A percentile compares a stretch with the other conserved stretches of the same genome.
Conservation (phyloP, 2,113 vertebrate genomes). For the Dryoscopus gambensis region DNA sequence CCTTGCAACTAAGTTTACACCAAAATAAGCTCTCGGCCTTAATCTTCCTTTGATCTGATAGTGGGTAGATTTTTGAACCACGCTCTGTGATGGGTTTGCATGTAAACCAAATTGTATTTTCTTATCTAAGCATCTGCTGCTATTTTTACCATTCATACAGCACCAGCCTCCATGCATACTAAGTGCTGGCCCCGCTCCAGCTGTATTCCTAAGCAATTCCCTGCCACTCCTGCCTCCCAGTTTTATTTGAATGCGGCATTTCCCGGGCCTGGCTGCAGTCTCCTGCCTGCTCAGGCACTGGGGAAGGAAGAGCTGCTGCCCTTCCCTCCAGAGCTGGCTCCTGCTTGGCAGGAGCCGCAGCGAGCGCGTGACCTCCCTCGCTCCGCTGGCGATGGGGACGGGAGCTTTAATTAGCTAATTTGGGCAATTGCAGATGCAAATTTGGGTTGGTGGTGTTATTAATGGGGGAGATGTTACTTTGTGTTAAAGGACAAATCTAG, state of each 20-base stretch:
- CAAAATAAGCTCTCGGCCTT: background rate
- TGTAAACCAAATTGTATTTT: background rate
- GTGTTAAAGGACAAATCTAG: background rate
- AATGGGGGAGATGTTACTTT: background rate
- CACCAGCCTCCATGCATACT: background rate
- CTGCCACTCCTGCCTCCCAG: background rate
- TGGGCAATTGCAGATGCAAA: background rate
- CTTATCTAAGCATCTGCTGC: constrained; percentile 12
- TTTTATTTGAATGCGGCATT: background rate
- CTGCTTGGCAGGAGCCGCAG: background rate
- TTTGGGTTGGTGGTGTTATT: background rate
- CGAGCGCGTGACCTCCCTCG: accelerated
- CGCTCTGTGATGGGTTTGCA: background rate
- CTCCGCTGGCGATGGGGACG: background rate
- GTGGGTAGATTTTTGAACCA: background rate
- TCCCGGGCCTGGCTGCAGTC: background rate
- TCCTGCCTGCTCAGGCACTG: background rate
- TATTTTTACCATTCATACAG: constrained; percentile 21
- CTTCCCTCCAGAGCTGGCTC: background rate
- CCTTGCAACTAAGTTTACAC: background rate
- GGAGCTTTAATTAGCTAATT: constrained; percentile 6
- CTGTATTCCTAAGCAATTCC: background rate
- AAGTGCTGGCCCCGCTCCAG: background rate
- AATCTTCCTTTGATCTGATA: background rate
- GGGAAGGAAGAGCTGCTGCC: background rate